phyloP scores from a whole-genome alignment of 2,797 vertebrate genomes.

The Enteromius afrohamiltoni region DNA sequence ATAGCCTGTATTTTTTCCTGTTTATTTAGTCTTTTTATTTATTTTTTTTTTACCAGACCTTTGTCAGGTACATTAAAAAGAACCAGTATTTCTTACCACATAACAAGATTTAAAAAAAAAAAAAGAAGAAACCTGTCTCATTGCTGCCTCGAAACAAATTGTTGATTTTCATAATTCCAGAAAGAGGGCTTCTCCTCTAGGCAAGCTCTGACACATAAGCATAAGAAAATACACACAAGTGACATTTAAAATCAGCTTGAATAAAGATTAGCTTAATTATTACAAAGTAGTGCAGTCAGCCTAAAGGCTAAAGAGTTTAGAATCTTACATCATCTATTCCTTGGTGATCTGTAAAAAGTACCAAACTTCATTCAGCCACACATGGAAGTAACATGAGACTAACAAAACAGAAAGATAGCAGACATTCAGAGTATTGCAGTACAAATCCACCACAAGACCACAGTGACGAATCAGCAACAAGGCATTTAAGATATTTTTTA shows the following conservation, averaged over 20 bases:
- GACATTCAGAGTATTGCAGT: background rate
- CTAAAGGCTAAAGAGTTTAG: slow-evolving; percentile 16
- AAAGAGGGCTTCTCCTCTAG: background rate
- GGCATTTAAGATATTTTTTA: slow-evolving; percentile 6
- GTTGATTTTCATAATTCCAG: slow-evolving; percentile 21
- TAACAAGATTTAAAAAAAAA: background rate
- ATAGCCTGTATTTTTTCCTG: too few species aligned
- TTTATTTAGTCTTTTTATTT: background rate
- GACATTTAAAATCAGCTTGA: slow-evolving; percentile 52
- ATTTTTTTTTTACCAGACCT: background rate
- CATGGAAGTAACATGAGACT: slow-evolving; percentile 22
- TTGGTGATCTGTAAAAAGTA: slow-evolving; percentile 30
- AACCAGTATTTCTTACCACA: background rate
- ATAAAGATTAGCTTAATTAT: slow-evolving; percentile 49
- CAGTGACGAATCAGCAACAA: slow-evolving; percentile 1
- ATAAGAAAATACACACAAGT: slow-evolving; percentile 34
- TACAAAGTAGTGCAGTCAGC: background rate
- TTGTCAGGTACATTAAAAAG: background rate
- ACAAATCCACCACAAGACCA: slow-evolving; percentile 1
- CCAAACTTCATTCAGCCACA: slow-evolving; percentile 21
- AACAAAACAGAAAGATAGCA: slow-evolving; percentile 1
- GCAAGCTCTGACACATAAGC: slow-evolving; percentile 17
- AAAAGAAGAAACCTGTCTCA: background rate
- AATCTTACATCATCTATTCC: slow-evolving; percentile 4
- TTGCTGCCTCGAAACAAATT: background rate